Base-by-base conservation (phyloP, 2,797 vertebrate genomes). In the Zenarchopterus dispar region DNA sequence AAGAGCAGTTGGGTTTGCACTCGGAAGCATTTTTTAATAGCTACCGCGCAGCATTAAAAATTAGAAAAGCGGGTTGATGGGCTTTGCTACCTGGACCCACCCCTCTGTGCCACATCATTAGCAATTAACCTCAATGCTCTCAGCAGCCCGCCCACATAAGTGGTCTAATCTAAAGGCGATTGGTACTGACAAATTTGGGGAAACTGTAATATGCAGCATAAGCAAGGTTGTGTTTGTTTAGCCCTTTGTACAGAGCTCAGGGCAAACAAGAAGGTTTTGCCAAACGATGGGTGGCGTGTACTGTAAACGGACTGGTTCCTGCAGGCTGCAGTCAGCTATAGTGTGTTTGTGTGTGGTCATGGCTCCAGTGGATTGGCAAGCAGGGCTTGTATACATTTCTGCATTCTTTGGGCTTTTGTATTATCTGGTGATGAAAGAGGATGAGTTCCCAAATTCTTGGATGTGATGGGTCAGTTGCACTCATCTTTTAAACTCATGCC, bases 221-320 rank as follows among this genome's bases (percentile, higher is more conserved):
- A 84, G 81, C 31, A 59, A 26, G 73, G 41, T 77, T 79, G 69
- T 85, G 78, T 89, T 91, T 91, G 82, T 90, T 89, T 91, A 86
- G 84, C 77, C 36, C 48, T 61, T 77, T 80, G 62, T 73, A 71
- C 79, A 66, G 82, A 86, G 53, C 79, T 78, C 75, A 47, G 70
- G 58, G 68, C 72, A 86, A 89, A 88, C 85, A 88, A 70, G 72
- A 69, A 80, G 56, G 68, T 79, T 84, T 77, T 62, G 71, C 77
- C 84, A 84, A 89, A 84, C 82, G 77, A 88, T 79, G 79, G 87
- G 77, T 90, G 88, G 83, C 84, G 69, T 73, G 79, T 73, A 68
- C 75, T 80, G 83, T 86, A 88, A 88, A 88, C 86, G 5, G 75
- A 63, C 70, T 61, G 66, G 54, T 75, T 85, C 71, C 75, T 46